Percentiles rank a stretch among this genome's conserved stretches.
These are phyloP conservation scores for Lagodon rhomboides DNA, from an alignment of 2,797 vertebrate species.

Conservation along the genomic window DNA sequence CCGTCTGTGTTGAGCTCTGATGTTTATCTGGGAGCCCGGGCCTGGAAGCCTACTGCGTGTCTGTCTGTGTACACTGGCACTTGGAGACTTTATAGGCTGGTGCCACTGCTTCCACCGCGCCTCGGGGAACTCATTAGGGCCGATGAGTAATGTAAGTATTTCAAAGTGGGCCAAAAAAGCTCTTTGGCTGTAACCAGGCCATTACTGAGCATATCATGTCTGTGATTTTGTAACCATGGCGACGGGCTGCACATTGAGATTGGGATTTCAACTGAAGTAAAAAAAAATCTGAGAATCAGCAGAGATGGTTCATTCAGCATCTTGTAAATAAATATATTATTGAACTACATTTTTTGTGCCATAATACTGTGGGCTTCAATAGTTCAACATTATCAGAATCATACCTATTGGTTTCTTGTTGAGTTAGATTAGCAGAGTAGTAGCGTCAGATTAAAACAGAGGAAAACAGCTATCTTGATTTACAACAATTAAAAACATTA, in stretches of 20 bases:
- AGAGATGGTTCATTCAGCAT: neutral
- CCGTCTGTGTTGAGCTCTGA: slow-evolving; percentile 13
- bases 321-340: neutral
- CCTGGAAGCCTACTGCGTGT: slow-evolving; percentile 24
- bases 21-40: slow-evolving; percentile 33
- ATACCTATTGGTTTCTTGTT: no score
- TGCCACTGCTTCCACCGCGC: slow-evolving; percentile 51
- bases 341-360: neutral
- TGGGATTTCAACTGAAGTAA: slow-evolving; percentile 1
- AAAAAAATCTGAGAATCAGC: slow-evolving; percentile 1
- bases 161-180: slow-evolving; percentile 66
- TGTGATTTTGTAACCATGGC: slow-evolving; percentile 57
- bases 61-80: slow-evolving; percentile 43
- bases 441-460: no score
- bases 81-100: slow-evolving; percentile 40
- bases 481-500: no score
- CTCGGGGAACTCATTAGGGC: slow-evolving; percentile 64
- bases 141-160: slow-evolving; percentile 68
- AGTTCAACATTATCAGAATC: no score
- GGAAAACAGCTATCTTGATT: no score
- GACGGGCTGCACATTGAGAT: slow-evolving; percentile 10
- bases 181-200: slow-evolving; percentile 46
- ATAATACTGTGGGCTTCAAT: neutral
- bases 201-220: slow-evolving; percentile 39
- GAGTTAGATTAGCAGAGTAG: no score